Conservation (phyloP, 2,113 vertebrate species). For the Urocitellus parryii region DNA sequence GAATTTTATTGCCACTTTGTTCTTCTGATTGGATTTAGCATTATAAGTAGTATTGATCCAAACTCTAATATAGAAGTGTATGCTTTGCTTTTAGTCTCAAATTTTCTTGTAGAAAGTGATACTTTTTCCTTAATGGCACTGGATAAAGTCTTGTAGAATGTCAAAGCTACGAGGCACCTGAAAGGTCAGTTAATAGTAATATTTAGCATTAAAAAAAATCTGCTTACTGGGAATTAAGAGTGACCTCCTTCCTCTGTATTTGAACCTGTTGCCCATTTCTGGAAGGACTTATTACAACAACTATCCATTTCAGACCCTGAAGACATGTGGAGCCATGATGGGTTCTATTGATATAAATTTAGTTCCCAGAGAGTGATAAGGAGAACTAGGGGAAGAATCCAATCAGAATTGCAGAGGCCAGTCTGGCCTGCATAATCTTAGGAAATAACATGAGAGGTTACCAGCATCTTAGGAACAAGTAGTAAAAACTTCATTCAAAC, state of each 20-base stretch:
- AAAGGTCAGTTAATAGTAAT: neutral
- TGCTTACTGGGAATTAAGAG: neutral
- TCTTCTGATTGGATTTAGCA: neutral
- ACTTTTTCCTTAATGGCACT: slow-evolving; percentile 6
- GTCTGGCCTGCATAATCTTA: neutral
- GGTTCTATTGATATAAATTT: too few relatives aligned
- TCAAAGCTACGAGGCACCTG: neutral
- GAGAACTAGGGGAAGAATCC: neutral
- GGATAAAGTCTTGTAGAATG: neutral
- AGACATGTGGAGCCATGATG: neutral
- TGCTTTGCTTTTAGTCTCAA: slow-evolving; percentile 40
- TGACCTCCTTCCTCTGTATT: neutral
- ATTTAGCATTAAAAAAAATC: neutral
- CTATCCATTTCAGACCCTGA: neutral
- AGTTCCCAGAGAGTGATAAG: neutral
- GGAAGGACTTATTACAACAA: neutral
- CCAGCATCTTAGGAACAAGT: neutral
- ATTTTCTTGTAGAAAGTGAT: slow-evolving; percentile 22
- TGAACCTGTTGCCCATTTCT: neutral
- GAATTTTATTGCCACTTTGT: neutral
- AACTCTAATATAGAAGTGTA: neutral
- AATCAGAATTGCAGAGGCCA: neutral
- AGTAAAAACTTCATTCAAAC: neutral
- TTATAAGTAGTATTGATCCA: neutral
- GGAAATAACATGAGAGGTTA: neutral